phyloP scores from a whole-genome alignment of 2,113 vertebrate genomes.

The mouse (Mus musculus) region DNA sequence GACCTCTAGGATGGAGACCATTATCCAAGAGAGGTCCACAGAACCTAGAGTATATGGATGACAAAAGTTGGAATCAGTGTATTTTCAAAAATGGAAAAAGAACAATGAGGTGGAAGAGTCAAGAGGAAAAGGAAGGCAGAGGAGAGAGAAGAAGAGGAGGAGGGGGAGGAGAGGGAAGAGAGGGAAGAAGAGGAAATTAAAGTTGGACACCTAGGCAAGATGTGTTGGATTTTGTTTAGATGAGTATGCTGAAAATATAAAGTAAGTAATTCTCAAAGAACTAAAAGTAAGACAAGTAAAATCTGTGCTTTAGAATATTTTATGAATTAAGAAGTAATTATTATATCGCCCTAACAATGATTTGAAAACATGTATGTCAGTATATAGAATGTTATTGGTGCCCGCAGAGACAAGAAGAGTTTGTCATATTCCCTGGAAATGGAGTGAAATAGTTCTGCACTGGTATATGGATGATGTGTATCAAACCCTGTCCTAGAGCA shows the following conservation, averaged over 20 bases:
- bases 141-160: accelerated
- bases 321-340: background rate
- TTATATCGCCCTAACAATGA: background rate
- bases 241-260: background rate
- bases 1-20: background rate
- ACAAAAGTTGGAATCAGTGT: too few relatives aligned
- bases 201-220: background rate
- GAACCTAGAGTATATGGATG: too few relatives aligned
- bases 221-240: background rate
- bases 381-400: background rate
- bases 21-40: background rate
- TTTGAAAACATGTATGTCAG: background rate
- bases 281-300: background rate
- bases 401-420: background rate
- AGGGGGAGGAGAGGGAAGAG: background rate
- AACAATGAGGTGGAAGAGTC: too few relatives aligned
- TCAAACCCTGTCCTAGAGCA: background rate
- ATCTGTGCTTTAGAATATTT: background rate
- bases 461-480: background rate
- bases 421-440: background rate
- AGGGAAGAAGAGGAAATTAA: background rate
- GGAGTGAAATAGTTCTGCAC: background rate
- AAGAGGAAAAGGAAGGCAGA: too few relatives aligned
- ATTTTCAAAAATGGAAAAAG: too few relatives aligned
- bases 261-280: background rate